These are phyloP conservation scores for Pammene aurita DNA, from an alignment of 2,888 invertebrate species.

Conservation along the genomic window DNA sequence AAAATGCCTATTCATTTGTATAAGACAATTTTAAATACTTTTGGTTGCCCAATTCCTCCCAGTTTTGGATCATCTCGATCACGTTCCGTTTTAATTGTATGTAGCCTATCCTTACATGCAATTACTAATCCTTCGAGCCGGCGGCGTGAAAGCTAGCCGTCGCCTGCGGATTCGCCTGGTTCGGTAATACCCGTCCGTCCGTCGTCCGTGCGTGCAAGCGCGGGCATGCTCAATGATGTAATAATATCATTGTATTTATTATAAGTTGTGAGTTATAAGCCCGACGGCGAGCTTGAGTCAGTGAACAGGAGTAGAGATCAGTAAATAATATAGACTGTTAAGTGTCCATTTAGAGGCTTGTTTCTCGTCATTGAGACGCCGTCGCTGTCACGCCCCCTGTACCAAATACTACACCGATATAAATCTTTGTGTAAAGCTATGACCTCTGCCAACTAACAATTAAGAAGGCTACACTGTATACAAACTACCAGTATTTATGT, in stretches of 20 bases:
- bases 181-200: slow-evolving; percentile 17
- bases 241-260: slow-evolving; percentile 20
- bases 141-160: slow-evolving; percentile 32
- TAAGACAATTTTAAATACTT: too few species aligned
- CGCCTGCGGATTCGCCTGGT: slow-evolving; percentile 17
- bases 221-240: slow-evolving; percentile 15
- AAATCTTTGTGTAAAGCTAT: too few species aligned
- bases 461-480: too few species aligned
- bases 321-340: not conserved
- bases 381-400: not conserved
- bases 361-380: too few species aligned
- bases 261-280: slow-evolving; percentile 10
- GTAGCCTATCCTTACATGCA: slow-evolving; percentile 24
- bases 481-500: not conserved
- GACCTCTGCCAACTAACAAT: too few species aligned
- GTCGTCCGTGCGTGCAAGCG: slow-evolving; percentile 19
- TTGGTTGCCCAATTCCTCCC: too few species aligned
- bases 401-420: not conserved
- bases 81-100: slow-evolving; percentile 21
- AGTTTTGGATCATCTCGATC: not conserved
- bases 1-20: too few species aligned
- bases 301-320: not conserved
- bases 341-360: not conserved
- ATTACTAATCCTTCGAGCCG: slow-evolving; percentile 24
- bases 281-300: slow-evolving; percentile 1